phyloP scores from a whole-genome alignment of 1,140 invertebrate genomes.

The Chironomus tepperi region DNA sequence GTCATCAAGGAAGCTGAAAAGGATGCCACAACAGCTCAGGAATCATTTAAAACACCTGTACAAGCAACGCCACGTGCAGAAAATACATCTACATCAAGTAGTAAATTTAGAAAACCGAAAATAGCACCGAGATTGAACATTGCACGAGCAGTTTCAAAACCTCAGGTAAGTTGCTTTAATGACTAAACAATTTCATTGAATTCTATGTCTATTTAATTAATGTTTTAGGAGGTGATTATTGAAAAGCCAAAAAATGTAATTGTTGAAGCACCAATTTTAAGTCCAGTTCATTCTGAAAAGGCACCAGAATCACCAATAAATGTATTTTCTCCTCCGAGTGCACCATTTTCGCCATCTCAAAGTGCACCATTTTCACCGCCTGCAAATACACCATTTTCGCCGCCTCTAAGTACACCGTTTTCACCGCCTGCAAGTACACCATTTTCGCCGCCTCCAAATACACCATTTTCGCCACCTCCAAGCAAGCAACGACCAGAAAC shows the following conservation, averaged over 20 bases:
- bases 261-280: neutral
- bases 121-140: neutral
- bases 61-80: slow-evolving; percentile 34
- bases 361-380: neutral
- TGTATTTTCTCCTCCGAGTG: neutral
- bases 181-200: too few relatives aligned
- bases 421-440: neutral
- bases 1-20: neutral
- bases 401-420: neutral
- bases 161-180: neutral
- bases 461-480: neutral
- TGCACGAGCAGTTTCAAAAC: neutral
- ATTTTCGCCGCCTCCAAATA: neutral
- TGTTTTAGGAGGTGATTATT: neutral
- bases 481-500: neutral
- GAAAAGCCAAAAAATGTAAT: neutral
- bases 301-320: too few relatives aligned
- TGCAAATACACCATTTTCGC: neutral
- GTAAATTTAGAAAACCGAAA: slow-evolving; percentile 11
- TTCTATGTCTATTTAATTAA: too few relatives aligned
- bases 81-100: slow-evolving; percentile 33
- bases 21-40: neutral
- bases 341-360: neutral
- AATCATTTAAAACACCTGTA: slow-evolving; percentile 29
- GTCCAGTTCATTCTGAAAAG: too few relatives aligned